Percentiles rank a stretch among this genome's conserved stretches.
phyloP scores from a whole-genome alignment of 2,113 vertebrate genomes.

The Oncorhynchus mykiss region DNA sequence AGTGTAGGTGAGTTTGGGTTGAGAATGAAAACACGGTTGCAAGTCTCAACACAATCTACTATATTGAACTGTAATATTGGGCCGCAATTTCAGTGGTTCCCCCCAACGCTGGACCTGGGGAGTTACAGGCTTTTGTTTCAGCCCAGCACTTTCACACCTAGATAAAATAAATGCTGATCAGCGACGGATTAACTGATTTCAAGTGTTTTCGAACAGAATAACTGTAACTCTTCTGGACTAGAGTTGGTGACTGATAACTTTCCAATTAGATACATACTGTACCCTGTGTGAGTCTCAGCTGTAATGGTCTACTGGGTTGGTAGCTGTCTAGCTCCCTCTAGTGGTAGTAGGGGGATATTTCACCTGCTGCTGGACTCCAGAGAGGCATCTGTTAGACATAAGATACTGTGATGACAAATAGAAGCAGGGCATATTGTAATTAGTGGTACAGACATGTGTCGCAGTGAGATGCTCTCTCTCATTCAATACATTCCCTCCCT shows the following conservation, averaged over 20 bases:
- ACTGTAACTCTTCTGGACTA: too few species aligned
- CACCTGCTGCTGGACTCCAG: constrained; percentile 47
- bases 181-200: too few species aligned
- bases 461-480: constrained; percentile 52
- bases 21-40: background rate
- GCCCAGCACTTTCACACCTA: too few species aligned
- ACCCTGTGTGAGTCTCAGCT: too few species aligned
- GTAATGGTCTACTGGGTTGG: too few species aligned
- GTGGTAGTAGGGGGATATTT: constrained; percentile 44
- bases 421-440: constrained; percentile 35
- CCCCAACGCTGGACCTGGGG: too few species aligned
- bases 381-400: constrained; percentile 63
- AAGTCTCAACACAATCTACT: too few species aligned
- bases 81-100: background rate
- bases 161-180: too few species aligned
- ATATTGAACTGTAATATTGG: background rate
- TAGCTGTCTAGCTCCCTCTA: constrained; percentile 57
- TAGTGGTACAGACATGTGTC: constrained; percentile 55
- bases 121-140: too few species aligned
- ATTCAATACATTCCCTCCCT: constrained; percentile 23
- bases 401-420: constrained; percentile 71
- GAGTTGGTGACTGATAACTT: too few species aligned
- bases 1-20: constrained; percentile 63
- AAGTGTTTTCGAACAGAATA: too few species aligned
- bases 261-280: too few species aligned